Base-by-base conservation (phyloP, 2,888 invertebrate genomes). In the Metacarcinus magister region DNA sequence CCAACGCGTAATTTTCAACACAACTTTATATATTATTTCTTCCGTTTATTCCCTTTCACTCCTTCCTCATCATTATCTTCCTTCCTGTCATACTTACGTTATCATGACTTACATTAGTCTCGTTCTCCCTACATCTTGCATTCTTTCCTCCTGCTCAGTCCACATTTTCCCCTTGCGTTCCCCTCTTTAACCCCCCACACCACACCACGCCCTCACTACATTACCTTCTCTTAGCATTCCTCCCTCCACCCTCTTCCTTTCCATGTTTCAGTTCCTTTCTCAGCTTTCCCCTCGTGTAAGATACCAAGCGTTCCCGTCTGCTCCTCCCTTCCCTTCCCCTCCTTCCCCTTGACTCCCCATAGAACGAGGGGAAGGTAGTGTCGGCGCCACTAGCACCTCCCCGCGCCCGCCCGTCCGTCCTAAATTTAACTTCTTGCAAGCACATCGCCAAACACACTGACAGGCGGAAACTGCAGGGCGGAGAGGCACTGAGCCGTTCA, bases 361-460 rank as follows among this genome's bases (percentile, higher is more conserved):
- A 92, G 92, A 46, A 92, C 82, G 32, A 32, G 82, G 82, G 32
- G 92, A 92, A n/a, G 92, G 39, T 28, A 39, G 43, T 46, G 1
- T 46, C 67, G 60, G n/a, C 60, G 32, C 67, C 87, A 44, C 82
- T 46, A 46, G 7, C 44, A 67, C n/a, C 75, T 75, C 44, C 87
- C 48, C 94, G 16, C 82, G 46, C 94, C 82, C 94, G 44, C 46
- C 82, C 82, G 82, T 10, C 43, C 94, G 46, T 43, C 94, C 94
- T 94, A 94, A 94, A 94, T 94, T 82, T 94, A 94, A 94, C 94
- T 94, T 94, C 94, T 94, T 94, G 94, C 94, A 94, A 94, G 94
- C 94, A 94, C 94, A 82, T 94, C 94, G 94, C 94, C 94, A 94
- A 82, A 75, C 94, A 94, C 46, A 94, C 94, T 94, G 94, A 94